Percentiles rank a stretch among this genome's conserved stretches.
Conservation (phyloP, 2,888 invertebrate genomes). For the Drosophila nr. medialis region DNA sequence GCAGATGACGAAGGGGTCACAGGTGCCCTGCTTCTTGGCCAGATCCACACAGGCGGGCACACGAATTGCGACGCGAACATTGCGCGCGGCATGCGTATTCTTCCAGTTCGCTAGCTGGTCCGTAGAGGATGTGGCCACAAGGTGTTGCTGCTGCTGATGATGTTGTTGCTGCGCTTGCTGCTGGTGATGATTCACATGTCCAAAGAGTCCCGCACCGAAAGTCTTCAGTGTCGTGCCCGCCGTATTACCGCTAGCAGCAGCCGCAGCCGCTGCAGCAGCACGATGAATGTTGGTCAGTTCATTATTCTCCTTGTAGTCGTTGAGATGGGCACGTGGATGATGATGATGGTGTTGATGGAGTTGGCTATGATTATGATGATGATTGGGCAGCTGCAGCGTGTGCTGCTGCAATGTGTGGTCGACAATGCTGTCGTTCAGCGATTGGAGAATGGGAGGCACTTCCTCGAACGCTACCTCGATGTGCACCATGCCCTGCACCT, state of each 20-base stretch:
- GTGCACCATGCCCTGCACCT: conserved; percentile 96
- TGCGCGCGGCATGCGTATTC: conserved; percentile 56
- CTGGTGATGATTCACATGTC: conserved; percentile 54
- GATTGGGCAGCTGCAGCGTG: conserved; percentile 9
- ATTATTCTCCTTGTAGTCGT: conserved; percentile 84
- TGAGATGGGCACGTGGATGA: conserved; percentile 76
- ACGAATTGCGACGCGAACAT: conserved; percentile 86
- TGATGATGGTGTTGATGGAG: conserved; percentile 43
- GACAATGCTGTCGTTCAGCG: conserved; percentile 57
- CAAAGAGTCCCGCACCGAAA: conserved; percentile 70
- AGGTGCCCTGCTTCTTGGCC: conserved; percentile 94
- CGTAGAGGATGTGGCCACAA: conserved; percentile 48
- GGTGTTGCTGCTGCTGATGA: conserved; percentile 47
- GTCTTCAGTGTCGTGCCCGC: conserved; percentile 64
- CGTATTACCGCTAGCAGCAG: conserved; percentile 32
- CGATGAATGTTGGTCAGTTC: conserved; percentile 82
- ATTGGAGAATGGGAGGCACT: conserved; percentile 39
- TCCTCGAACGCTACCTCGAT: conserved; percentile 88
- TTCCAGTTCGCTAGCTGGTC: conserved; percentile 75
- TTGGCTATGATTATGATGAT: conserved; percentile 46
- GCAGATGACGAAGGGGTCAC: conserved; percentile 95
- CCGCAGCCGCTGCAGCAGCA: conserved; percentile 36
- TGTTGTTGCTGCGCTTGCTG: conserved; percentile 8
- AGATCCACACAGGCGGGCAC: conserved; percentile 94
- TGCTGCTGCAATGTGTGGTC: conserved; percentile 50